phyloP scores from a whole-genome alignment of 2,888 invertebrate genomes.

The Apamea monoglypha region DNA sequence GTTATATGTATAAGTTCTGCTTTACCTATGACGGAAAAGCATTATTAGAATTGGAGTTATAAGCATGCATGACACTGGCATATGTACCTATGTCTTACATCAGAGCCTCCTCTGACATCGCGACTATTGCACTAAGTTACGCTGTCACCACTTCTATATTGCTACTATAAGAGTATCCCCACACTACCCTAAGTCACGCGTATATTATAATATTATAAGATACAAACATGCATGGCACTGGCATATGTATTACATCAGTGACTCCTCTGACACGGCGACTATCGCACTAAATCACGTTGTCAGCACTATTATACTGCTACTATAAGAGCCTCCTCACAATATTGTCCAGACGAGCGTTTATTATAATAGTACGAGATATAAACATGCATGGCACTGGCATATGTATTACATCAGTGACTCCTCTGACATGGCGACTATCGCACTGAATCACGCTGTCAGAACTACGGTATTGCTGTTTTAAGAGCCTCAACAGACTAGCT shows the following conservation, averaged over 20 bases:
- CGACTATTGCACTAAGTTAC: background rate
- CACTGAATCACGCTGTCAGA: constrained; percentile 61
- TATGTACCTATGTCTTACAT: background rate
- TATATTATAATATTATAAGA: constrained; percentile 11
- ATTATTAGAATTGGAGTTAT: constrained; percentile 14
- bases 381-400: constrained; percentile 25
- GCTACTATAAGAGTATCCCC: background rate
- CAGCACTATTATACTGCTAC: constrained; percentile 46
- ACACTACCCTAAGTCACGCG: background rate
- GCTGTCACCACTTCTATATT: background rate
- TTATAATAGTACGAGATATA: constrained; percentile 13
- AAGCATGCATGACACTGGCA: too few species aligned
- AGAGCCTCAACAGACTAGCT: constrained; percentile 1
- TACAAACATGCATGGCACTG: constrained; percentile 19
- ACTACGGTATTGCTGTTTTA: constrained; percentile 43
- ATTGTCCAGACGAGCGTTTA: background rate
- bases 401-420: constrained; percentile 44
- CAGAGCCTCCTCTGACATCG: too few species aligned
- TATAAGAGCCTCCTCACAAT: constrained; percentile 38
- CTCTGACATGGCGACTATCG: constrained; percentile 49
- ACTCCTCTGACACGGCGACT: constrained; percentile 45
- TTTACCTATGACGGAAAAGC: background rate
- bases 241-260: constrained; percentile 47
- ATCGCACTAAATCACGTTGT: constrained; percentile 58
- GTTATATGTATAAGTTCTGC: background rate